Percentiles rank a stretch among this genome's conserved stretches.
These are phyloP conservation scores for Capitulum mitella DNA, from an alignment of 2,888 invertebrate species.

Conservation along the genomic window DNA sequence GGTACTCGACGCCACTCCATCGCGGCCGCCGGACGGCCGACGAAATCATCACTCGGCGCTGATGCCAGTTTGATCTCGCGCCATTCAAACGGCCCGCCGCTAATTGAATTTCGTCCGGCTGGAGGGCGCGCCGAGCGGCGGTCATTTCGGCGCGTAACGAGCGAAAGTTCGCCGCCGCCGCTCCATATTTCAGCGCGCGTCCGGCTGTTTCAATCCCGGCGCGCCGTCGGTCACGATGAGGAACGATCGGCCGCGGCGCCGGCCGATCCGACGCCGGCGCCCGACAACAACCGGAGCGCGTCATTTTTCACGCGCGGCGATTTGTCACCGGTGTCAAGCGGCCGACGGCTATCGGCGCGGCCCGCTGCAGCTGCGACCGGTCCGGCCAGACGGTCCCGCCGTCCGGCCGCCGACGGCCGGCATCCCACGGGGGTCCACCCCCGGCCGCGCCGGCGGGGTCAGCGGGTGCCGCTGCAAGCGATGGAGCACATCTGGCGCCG, in stretches of 20 bases:
- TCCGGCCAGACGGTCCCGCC: not conserved
- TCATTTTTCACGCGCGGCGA: not conserved
- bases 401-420: not conserved
- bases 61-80: not conserved
- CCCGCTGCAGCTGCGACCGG: too few species aligned
- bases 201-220: constrained; percentile 5
- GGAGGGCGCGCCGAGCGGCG: not conserved
- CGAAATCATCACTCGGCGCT: constrained; percentile 14
- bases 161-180: not conserved
- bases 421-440: not conserved
- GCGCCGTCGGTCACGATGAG: not conserved
- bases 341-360: not conserved
- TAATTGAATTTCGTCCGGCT: constrained; percentile 7
- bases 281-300: not conserved
- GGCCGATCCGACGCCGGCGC: not conserved
- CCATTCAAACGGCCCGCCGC: not conserved
- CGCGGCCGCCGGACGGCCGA: not conserved
- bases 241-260: constrained; percentile 1
- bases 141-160: not conserved
- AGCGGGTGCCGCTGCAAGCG: too few species aligned
- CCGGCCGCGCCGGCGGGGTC: not conserved
- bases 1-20: too few species aligned
- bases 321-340: not conserved
- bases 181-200: not conserved
- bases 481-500: too few species aligned